phyloP scores from a whole-genome alignment of 2,797 vertebrate species.

The Neostethus bicornis region DNA sequence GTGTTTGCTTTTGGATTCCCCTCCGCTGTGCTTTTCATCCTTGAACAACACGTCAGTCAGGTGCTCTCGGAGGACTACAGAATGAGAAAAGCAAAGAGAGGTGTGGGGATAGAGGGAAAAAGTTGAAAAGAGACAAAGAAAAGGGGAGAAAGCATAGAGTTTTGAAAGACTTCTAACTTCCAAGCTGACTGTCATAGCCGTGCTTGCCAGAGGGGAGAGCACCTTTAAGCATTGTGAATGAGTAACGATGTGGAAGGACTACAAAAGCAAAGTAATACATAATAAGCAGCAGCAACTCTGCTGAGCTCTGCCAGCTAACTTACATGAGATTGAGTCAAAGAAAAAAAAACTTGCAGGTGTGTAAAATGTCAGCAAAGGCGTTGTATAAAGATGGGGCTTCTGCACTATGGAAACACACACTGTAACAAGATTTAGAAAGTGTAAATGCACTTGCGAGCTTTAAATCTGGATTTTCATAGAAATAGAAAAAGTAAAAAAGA shows the following conservation, averaged over 20 bases:
- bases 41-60: constrained; percentile 76
- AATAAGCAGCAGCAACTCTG: constrained; percentile 59
- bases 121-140: constrained; percentile 49
- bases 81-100: constrained; percentile 42
- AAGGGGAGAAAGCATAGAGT: constrained; percentile 55
- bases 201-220: constrained; percentile 80
- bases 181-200: constrained; percentile 76
- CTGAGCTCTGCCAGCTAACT: constrained; percentile 60
- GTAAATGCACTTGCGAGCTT: constrained; percentile 25
- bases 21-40: constrained; percentile 68
- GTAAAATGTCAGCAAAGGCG: constrained; percentile 53
- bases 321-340: constrained; percentile 59
- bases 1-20: constrained; percentile 69
- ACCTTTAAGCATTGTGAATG: constrained; percentile 79
- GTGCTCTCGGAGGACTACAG: constrained; percentile 71
- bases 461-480: constrained; percentile 53
- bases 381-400: constrained; percentile 19
- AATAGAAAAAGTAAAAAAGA: constrained; percentile 26
- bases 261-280: constrained; percentile 76
- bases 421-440: constrained; percentile 41
- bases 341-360: constrained; percentile 33
- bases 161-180: constrained; percentile 77
- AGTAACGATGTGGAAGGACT: constrained; percentile 74
- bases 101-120: constrained; percentile 55
- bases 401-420: constrained; percentile 22